Percentiles rank a stretch among this genome's conserved stretches.
Conservation (phyloP, 2,888 invertebrate genomes). For the Heterodera filipjevi region DNA sequence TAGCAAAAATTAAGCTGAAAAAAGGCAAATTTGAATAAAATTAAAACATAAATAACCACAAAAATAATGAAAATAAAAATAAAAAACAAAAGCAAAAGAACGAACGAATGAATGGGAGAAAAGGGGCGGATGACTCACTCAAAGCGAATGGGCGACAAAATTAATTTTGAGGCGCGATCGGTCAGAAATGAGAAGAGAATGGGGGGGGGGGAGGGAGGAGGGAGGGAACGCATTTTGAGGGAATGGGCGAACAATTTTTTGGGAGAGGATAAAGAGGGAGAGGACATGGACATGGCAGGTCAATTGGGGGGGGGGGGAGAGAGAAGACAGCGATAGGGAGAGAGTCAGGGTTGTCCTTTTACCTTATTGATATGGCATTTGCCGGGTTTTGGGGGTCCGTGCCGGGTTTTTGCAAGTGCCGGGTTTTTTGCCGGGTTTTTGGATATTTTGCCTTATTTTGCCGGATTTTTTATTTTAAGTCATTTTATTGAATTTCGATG, state of each 20-base stretch:
- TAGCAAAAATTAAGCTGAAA: background rate
- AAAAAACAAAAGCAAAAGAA: background rate
- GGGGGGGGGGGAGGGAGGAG: background rate
- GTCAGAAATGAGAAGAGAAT: conserved; percentile 1
- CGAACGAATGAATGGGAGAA: background rate
- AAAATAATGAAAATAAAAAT: background rate
- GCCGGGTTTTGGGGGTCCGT: too few relatives aligned
- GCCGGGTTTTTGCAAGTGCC: too few relatives aligned
- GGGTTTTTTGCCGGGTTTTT: too few relatives aligned
- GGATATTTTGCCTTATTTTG: too few relatives aligned
- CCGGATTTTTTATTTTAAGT: too few relatives aligned
- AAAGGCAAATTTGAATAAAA: background rate
- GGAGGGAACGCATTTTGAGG: background rate
- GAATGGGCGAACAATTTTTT: background rate
- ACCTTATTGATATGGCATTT: too few relatives aligned
- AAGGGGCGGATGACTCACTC: background rate
- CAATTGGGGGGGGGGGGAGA: background rate
- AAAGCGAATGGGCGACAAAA: background rate
- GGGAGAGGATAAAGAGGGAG: background rate
- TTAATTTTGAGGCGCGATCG: conserved; percentile 5
- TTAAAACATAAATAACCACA: background rate
- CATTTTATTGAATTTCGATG: too few relatives aligned
- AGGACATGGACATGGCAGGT: too few relatives aligned
- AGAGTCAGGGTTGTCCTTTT: too few relatives aligned
- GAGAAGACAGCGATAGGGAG: background rate